phyloP scores from a whole-genome alignment of 2,888 invertebrate genomes.

The Dorcus hopei region DNA sequence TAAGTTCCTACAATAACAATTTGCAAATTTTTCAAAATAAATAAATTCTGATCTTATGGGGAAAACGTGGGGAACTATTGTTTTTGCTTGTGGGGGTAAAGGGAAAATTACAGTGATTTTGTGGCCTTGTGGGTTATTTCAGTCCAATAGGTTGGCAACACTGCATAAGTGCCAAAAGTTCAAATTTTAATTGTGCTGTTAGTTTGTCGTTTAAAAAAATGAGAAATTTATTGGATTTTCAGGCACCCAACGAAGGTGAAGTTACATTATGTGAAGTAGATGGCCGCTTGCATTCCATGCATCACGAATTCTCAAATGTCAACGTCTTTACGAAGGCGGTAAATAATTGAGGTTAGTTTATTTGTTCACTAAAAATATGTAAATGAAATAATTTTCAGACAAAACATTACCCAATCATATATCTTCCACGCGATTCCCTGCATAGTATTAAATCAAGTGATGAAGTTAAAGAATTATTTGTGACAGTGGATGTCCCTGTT shows the following conservation, averaged over 20 bases:
- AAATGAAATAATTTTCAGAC: constrained; percentile 48
- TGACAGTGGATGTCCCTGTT: constrained; percentile 67
- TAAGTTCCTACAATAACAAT: no score
- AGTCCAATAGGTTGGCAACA: no score
- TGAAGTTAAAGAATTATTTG: constrained; percentile 55
- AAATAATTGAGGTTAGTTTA: constrained; percentile 37
- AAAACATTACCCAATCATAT: constrained; percentile 66
- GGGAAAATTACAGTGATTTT: no score
- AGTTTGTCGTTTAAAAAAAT: constrained; percentile 24
- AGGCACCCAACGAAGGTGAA: constrained; percentile 48
- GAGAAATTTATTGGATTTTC: constrained; percentile 40
- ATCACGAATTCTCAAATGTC: constrained; percentile 56
- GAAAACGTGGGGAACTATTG: no score
- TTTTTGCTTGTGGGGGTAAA: no score
- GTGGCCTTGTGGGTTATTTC: no score
- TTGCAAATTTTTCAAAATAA: no score
- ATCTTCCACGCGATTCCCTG: constrained; percentile 62
- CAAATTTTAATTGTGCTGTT: no score
- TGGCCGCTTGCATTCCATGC: constrained; percentile 59
- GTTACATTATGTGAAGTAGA: constrained; percentile 62
- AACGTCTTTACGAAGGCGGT: constrained; percentile 59
- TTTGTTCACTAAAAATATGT: not conserved
- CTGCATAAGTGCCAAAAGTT: no score
- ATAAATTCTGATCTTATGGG: no score
- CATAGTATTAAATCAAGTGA: constrained; percentile 56